Percentiles rank a stretch among this genome's conserved stretches.
These are phyloP conservation scores for Toxotes chatareus DNA, from an alignment of 2,113 vertebrate species.

Conservation along the genomic window DNA sequence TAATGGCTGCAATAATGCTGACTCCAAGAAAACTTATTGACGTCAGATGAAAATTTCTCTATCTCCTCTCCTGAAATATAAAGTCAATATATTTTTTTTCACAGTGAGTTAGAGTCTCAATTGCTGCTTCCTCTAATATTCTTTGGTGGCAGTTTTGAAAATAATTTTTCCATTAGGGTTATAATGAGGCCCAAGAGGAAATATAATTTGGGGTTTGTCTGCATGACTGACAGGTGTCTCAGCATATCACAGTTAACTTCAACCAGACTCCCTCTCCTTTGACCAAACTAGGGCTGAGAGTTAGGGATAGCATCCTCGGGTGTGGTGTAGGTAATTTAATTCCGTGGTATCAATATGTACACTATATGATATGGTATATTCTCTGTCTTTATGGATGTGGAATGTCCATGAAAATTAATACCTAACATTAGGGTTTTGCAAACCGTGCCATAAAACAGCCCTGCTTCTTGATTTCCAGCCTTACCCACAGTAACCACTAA, in stretches of 20 bases:
- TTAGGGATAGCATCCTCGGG: not conserved
- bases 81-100: not conserved
- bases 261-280: not conserved
- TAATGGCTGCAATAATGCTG: slow-evolving; percentile 43
- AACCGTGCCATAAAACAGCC: not conserved
- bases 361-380: too few relatives aligned
- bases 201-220: not conserved
- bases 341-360: too few relatives aligned
- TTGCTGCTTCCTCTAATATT: not conserved
- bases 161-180: not conserved
- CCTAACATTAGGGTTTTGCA: too few relatives aligned
- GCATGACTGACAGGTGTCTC: slow-evolving; percentile 5
- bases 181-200: not conserved
- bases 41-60: slow-evolving; percentile 32
- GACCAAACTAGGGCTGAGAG: not conserved
- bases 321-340: too few relatives aligned
- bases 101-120: not conserved
- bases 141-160: not conserved
- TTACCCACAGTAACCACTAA: not conserved
- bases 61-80: slow-evolving; percentile 12
- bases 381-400: too few relatives aligned
- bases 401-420: not conserved
- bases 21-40: slow-evolving; percentile 38
- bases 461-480: not conserved
- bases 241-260: not conserved